Conservation (phyloP, 23 tunicate species). For the Trididemnum clinides region DNA sequence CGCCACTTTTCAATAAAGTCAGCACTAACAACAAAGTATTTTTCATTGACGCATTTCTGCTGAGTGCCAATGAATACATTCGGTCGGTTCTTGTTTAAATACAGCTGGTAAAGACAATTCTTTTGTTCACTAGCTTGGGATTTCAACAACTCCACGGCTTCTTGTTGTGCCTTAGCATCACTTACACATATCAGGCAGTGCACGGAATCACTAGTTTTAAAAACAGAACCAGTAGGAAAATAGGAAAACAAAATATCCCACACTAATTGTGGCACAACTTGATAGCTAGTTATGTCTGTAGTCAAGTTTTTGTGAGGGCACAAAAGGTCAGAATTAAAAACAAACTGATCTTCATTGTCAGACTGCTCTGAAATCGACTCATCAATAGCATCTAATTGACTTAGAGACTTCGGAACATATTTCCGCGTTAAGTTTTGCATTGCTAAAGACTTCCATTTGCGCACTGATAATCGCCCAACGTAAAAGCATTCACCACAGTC, state of each 20-base stretch:
- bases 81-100: slow-evolving; percentile 56
- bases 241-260: slow-evolving; percentile 59
- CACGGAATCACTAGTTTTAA: neutral
- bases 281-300: neutral
- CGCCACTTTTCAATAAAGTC: slow-evolving; percentile 59
- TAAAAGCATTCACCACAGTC: slow-evolving; percentile 18
- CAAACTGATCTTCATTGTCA: slow-evolving; percentile 36
- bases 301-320: slow-evolving; percentile 62
- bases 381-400: neutral
- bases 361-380: neutral
- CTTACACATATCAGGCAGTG: slow-evolving; percentile 40
- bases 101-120: slow-evolving; percentile 43
- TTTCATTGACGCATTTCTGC: neutral
- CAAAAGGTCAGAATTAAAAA: slow-evolving; percentile 57
- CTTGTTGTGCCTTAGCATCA: slow-evolving; percentile 12
- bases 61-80: neutral
- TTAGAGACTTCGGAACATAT: neutral
- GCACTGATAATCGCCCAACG: slow-evolving; percentile 63
- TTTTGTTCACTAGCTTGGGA: slow-evolving; percentile 46
- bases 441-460: slow-evolving; percentile 65
- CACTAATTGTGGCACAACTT: slow-evolving; percentile 35
- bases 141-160: slow-evolving; percentile 11
- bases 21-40: slow-evolving; percentile 23
- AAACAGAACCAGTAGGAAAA: slow-evolving; percentile 57
- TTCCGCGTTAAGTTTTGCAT: slow-evolving; percentile 14